Conservation (phyloP, 2,888 invertebrate species). For the Deilephila porcellus region DNA sequence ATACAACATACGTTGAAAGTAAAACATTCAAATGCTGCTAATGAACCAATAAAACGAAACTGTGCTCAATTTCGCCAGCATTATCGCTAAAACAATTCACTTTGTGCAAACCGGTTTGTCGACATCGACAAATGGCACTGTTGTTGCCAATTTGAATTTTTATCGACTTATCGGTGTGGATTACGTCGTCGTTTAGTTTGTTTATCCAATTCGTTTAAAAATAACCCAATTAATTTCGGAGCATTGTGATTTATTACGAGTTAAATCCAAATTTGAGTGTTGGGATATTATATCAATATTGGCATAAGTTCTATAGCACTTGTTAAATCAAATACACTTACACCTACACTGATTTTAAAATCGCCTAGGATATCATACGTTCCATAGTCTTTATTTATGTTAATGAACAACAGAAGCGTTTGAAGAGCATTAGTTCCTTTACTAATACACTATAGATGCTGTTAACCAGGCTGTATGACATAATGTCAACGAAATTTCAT, state of each 20-base stretch:
- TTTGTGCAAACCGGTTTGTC: slow-evolving; percentile 14
- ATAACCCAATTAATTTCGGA: neutral
- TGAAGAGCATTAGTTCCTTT: too few relatives aligned
- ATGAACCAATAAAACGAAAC: slow-evolving; percentile 15
- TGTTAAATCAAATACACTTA: too few relatives aligned
- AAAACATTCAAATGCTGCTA: slow-evolving; percentile 5
- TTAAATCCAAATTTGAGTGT: too few relatives aligned
- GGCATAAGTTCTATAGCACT: too few relatives aligned
- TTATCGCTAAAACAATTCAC: slow-evolving; percentile 22
- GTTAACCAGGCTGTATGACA: neutral
- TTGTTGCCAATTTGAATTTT: slow-evolving; percentile 24
- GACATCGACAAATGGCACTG: slow-evolving; percentile 6
- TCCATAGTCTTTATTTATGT: too few relatives aligned
- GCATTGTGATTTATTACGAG: too few relatives aligned
- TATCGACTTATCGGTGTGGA: slow-evolving; percentile 6
- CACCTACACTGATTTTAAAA: too few relatives aligned
- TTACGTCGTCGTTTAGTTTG: slow-evolving; percentile 19
- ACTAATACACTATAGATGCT: too few relatives aligned
- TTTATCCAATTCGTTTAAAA: slow-evolving; percentile 10
- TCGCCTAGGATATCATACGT: too few relatives aligned
- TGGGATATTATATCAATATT: too few relatives aligned
- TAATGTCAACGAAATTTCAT: neutral
- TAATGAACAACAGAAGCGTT: too few relatives aligned
- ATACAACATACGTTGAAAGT: neutral
- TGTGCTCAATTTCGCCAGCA: slow-evolving; percentile 30